A percentile compares a stretch with the other conserved stretches of the same genome.
These are phyloP conservation scores for Cathartes aura DNA, from an alignment of 2,113 vertebrate genomes.

Conservation along the genomic window DNA sequence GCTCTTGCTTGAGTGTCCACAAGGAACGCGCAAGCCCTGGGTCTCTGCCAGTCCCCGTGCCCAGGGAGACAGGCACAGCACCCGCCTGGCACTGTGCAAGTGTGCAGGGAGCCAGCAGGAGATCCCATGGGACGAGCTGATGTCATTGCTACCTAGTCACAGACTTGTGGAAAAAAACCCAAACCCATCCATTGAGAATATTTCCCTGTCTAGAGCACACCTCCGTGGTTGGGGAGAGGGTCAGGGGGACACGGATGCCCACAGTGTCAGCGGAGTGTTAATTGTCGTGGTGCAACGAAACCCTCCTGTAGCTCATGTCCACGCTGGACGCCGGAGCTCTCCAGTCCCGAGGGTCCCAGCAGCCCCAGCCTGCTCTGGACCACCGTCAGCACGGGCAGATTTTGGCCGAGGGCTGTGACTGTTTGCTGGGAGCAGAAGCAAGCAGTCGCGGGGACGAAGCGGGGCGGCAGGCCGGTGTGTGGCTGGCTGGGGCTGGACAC, in stretches of 20 bases:
- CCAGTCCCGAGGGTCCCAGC: neutral
- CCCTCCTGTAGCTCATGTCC: neutral
- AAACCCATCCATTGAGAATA: neutral
- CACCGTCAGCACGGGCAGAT: fast-evolving
- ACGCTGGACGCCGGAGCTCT: fast-evolving
- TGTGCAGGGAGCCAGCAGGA: fast-evolving
- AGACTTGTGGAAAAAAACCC: neutral
- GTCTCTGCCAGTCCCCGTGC: neutral
- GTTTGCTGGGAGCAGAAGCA: neutral
- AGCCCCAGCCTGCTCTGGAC: neutral
- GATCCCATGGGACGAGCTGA: neutral
- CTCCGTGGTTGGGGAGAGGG: neutral
- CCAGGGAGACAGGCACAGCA: neutral
- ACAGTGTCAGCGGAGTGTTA: fast-evolving
- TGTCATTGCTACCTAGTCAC: neutral
- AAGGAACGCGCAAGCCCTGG: neutral
- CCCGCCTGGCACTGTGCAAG: fast-evolving
- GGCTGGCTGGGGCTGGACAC: neutral
- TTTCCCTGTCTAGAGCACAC: neutral
- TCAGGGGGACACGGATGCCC: fast-evolving
- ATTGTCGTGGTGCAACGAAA: neutral
- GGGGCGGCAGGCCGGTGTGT: fast-evolving
- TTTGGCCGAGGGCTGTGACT: fast-evolving
- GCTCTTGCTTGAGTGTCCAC: neutral
- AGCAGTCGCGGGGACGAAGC: fast-evolving